Base-by-base conservation (phyloP, 2,113 vertebrate genomes). In the Rhinopomastus cyanomelas region DNA sequence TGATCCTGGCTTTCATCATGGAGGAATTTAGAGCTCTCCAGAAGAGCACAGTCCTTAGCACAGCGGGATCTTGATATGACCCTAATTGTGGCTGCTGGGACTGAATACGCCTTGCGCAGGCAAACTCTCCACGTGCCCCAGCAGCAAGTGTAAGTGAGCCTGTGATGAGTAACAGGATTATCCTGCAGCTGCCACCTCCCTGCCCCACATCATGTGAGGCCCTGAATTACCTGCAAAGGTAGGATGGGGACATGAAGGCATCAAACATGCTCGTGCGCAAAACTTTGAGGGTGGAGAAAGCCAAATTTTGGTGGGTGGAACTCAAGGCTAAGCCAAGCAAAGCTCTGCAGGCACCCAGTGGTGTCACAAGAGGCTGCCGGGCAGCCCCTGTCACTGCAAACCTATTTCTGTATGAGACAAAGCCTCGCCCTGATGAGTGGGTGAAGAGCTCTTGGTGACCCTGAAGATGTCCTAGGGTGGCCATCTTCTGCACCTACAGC, bases 101-200 rank as follows among this genome's bases (percentile, higher is more conserved):
- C 62, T n/a, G 49, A 56, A 12, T 2, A 21, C 1, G 5, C 64
- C 48, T 44, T 51, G 48, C n/a, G 22, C 53, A 39, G 93, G 60
- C 44, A 71, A 83, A 53, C 7, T 3, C 1, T 8, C 9, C 21
- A 18, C 0, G 1, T 25, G 57, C 29, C 3, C 2, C 64, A 53
- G 68, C 2, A 1, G 51, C 27, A 2, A 60, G 8, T 1, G 5
- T 0, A 11, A 32, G 42, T 1, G 32, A 72, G 48, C 25, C 74
- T 20, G 8, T 51, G 62, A 8, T 0, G 2, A 49, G 60, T 16
- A 55, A 42, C n/a, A 1, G 6, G n/a, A 3, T 34, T 5, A 7
- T 11, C 66, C 30, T n/a, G n/a, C 26, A 30, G 66, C 78, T 2
- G 0, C 44, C 55, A 42, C 66, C 66, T 30, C n/a, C 69, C 36